Evolutionary conservation across 2,113 vertebrate genomes (phyloP).

Genomic region (Xyrauchen texanus): DNA sequence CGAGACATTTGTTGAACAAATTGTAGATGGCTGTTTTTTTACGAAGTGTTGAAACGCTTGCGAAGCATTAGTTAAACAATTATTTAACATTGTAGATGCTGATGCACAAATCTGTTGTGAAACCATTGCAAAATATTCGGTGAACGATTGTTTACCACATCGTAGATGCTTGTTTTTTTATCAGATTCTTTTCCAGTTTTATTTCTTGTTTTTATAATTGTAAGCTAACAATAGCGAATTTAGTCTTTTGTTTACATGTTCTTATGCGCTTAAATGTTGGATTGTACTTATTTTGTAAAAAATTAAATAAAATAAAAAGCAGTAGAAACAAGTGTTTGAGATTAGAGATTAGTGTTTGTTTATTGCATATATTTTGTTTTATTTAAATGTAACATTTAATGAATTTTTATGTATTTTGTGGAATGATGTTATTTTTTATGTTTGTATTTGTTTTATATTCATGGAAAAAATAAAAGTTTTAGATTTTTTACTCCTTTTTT

Average conservation of each 20-base stretch:
- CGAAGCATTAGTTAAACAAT: background rate
- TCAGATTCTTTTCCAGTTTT: too few relatives aligned
- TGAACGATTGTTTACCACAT: background rate
- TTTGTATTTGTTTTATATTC: background rate
- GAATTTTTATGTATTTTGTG: conserved; percentile 11
- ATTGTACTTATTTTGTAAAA: background rate
- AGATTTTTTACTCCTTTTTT: background rate
- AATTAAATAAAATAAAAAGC: background rate
- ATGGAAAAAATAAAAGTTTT: conserved; percentile 3
- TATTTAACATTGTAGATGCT: background rate
- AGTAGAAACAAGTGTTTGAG: too few relatives aligned
- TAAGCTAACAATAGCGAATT: too few relatives aligned
- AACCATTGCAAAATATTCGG: background rate
- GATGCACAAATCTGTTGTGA: too few relatives aligned
- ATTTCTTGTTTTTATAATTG: too few relatives aligned
- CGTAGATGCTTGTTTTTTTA: background rate
- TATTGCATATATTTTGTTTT: conserved; percentile 19
- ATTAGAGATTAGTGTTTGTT: too few relatives aligned
- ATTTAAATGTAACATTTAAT: background rate
- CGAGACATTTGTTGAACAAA: background rate
- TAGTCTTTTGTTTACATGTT: conserved; percentile 10
- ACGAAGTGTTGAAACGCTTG: background rate
- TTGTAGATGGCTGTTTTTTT: conserved; percentile 4
- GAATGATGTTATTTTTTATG: background rate
- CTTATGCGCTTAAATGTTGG: background rate